These are phyloP conservation scores for Tribolium castaneum DNA, from an alignment of 1,140 invertebrate species.

Conservation along the genomic window DNA sequence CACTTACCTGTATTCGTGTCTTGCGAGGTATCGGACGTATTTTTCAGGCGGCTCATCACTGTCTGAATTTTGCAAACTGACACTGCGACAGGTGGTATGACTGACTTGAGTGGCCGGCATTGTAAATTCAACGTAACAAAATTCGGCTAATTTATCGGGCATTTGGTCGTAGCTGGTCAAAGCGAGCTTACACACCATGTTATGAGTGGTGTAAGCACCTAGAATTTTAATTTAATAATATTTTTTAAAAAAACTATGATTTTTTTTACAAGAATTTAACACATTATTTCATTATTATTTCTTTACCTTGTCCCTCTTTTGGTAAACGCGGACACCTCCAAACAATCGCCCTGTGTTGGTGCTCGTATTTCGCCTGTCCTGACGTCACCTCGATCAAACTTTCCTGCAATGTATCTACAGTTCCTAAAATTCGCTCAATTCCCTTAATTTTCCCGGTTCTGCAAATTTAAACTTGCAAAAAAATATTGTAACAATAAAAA, in stretches of 20 bases:
- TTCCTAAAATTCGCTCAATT: slow-evolving; percentile 92
- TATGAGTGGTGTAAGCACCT: slow-evolving; percentile 97
- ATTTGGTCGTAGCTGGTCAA: slow-evolving; percentile 97
- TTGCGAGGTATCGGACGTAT: slow-evolving; percentile 96
- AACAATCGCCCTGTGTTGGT: slow-evolving; percentile 96
- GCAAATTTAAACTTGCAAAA: slow-evolving; percentile 24
- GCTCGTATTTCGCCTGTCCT: slow-evolving; percentile 99
- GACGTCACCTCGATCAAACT: slow-evolving; percentile 97
- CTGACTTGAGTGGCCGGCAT: slow-evolving; percentile 99
- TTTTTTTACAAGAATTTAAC: slow-evolving; percentile 41
- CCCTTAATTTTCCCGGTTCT: slow-evolving; percentile 94
- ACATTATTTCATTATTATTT: not conserved
- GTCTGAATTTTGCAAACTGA: slow-evolving; percentile 90
- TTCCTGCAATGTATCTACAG: slow-evolving; percentile 90
- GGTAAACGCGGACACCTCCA: slow-evolving; percentile 97
- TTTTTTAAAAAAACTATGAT: too few relatives aligned
- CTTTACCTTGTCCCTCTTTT: slow-evolving; percentile 94
- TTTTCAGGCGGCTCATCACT: slow-evolving; percentile 97
- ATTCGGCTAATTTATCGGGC: slow-evolving; percentile 90
- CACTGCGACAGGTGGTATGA: slow-evolving; percentile 95
- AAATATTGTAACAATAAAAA: not conserved
- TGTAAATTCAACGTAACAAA: slow-evolving; percentile 95
- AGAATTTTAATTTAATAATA: too few relatives aligned
- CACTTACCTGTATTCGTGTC: slow-evolving; percentile 86
- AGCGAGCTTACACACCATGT: slow-evolving; percentile 91